Conservation (phyloP, 2,888 invertebrate species). For the Himalopsyche japonica region DNA sequence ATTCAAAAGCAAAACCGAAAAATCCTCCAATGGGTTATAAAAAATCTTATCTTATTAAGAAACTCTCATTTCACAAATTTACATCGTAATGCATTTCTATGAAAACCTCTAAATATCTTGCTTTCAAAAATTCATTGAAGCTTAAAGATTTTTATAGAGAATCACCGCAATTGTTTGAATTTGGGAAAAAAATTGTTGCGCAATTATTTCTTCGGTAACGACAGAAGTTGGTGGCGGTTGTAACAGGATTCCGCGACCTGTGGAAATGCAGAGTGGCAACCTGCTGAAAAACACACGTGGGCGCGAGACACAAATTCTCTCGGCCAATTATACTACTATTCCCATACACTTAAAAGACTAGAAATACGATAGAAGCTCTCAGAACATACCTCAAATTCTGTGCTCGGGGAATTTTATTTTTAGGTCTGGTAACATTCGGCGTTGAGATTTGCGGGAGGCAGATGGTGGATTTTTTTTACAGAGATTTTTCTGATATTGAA, state of each 20-base stretch:
- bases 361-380: not conserved
- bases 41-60: too few species aligned
- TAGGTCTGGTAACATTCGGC: not conserved
- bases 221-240: not conserved
- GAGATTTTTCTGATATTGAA: not conserved
- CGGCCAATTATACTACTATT: not conserved
- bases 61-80: too few species aligned
- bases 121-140: too few species aligned
- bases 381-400: not conserved
- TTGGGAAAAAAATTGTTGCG: not conserved
- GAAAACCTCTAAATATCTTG: too few species aligned
- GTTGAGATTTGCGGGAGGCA: not conserved
- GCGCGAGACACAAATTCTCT: not conserved
- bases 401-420: not conserved
- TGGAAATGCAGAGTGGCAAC: not conserved
- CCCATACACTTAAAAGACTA: not conserved
- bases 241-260: not conserved
- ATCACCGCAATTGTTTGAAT: too few species aligned
- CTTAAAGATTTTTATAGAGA: too few species aligned
- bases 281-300: not conserved
- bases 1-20: too few species aligned
- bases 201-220: not conserved
- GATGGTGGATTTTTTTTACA: not conserved
- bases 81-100: too few species aligned
- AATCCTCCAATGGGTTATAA: too few species aligned